Evolutionary conservation across 2,888 invertebrate species (phyloP), one percentile per base, ranked within the genome.

Genomic region (Lepidochitona cinerea): DNA sequence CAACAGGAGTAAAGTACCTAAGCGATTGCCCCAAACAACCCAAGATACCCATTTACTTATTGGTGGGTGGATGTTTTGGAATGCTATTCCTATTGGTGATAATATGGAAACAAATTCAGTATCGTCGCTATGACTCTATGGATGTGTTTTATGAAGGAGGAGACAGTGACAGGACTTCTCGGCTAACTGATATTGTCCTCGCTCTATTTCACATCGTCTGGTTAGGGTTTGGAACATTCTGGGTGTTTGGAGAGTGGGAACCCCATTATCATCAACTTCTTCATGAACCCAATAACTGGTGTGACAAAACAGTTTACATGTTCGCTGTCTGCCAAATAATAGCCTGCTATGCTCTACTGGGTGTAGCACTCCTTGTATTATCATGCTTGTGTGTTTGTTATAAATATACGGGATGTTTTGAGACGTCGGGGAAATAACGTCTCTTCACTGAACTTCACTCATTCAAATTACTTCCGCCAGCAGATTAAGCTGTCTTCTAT

Each of bases 221-320:
- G 95, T 96, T 96, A 87, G 93, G 93, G 0, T 92, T 94, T 81
- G 96, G 95, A 36, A 95, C 95, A 91, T 94, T 94, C 88, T 96
- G 96, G 96, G 94, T 94, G 23, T 91, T 95, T 65, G 92, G 92
- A 77, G 94, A 95, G 88, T 94, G 94, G 92, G 94, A 94, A 93
- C 96, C 96, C 0, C 94, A 94, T 84, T 95, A 93, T 90, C 92
- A 93, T 0, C 94, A 94, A 0, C 93, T 93, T 0, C 91, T 95
- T 37, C 95, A 94, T 89, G 94, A 95, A 78, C 96, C 96, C 0
- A 94, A 95, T 90, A 93, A 93, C 79, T 96, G 95, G 95, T 96
- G 95, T 87, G 94, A 95, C 87, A 93, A 93, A 80, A 94, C 94
- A 0, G 92, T 96, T 41, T 96, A 95, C 90, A 93, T 94, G 81